These are phyloP conservation scores for Cryptocheilus praepositus DNA, from an alignment of 2,888 invertebrate species.

Conservation along the genomic window DNA sequence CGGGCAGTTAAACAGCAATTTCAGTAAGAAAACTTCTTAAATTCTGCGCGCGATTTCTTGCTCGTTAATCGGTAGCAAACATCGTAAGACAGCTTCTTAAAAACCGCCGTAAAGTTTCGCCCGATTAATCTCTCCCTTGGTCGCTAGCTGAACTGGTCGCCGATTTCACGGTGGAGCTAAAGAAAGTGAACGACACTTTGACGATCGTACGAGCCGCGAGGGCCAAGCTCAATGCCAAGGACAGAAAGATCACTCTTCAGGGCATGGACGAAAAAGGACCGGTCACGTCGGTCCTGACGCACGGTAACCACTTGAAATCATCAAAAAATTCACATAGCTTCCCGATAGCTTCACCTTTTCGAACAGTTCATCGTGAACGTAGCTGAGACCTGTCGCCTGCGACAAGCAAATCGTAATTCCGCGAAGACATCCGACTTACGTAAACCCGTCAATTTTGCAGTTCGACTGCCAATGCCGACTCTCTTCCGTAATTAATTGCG, in stretches of 20 bases:
- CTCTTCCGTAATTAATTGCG: constrained; percentile 41
- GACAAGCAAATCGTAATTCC: too few relatives aligned
- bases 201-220: constrained; percentile 69
- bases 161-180: constrained; percentile 70
- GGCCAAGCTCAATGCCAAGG: constrained; percentile 63
- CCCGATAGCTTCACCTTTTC: too few relatives aligned
- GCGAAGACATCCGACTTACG: too few relatives aligned
- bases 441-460: too few relatives aligned
- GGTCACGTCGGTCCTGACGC: constrained; percentile 61
- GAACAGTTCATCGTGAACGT: too few relatives aligned
- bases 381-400: too few relatives aligned
- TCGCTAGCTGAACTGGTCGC: constrained; percentile 64
- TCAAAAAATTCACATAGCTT: background rate
- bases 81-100: background rate
- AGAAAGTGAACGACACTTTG: constrained; percentile 60
- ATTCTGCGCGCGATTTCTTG: too few relatives aligned
- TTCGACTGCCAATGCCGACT: background rate
- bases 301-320: constrained; percentile 54
- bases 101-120: background rate
- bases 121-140: background rate
- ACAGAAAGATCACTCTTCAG: constrained; percentile 61
- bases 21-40: constrained; percentile 62
- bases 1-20: constrained; percentile 65
- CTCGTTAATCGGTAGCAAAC: too few relatives aligned
- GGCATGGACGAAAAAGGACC: constrained; percentile 70